A percentile compares a stretch with the other conserved stretches of the same genome.
Evolutionary conservation across 2,797 vertebrate species (phyloP).

Genomic region (Chaetophractus vellerosus): DNA sequence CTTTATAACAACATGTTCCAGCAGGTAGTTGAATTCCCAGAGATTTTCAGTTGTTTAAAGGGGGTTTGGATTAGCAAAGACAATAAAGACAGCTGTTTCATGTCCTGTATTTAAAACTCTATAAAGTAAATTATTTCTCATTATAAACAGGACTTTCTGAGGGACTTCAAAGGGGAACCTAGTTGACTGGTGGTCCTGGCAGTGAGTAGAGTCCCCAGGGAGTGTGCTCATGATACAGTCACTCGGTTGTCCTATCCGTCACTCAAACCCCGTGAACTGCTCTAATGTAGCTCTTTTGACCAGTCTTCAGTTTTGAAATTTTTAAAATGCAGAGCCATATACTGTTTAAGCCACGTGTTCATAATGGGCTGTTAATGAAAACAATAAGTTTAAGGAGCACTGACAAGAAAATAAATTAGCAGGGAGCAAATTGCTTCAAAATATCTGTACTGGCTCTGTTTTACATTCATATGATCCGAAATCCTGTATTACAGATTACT

Average conservation of each 20-base stretch:
- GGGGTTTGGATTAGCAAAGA: background rate
- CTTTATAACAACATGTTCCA: background rate
- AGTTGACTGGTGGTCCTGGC: fast-evolving
- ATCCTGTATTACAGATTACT: fast-evolving
- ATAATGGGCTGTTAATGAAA: fast-evolving
- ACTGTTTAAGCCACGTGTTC: fast-evolving
- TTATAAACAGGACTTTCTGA: background rate
- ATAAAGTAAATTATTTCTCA: background rate
- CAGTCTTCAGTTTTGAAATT: fast-evolving
- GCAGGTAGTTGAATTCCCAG: background rate
- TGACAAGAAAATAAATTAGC: background rate
- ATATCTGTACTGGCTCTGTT: background rate
- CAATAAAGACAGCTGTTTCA: background rate
- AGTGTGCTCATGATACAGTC: background rate
- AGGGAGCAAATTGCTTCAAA: background rate
- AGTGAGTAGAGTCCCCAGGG: fast-evolving
- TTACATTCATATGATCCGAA: no score
- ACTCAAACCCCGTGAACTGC: background rate
- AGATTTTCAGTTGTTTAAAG: background rate
- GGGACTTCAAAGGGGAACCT: background rate
- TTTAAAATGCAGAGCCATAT: no score
- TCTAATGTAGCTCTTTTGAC: fast-evolving
- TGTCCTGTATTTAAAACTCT: background rate
- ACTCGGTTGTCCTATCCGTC: no score
- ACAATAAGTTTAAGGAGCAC: background rate